Conservation (phyloP, 37 sponge, comb jelly and placozoan species). For the Amphimedon queenslandica region DNA sequence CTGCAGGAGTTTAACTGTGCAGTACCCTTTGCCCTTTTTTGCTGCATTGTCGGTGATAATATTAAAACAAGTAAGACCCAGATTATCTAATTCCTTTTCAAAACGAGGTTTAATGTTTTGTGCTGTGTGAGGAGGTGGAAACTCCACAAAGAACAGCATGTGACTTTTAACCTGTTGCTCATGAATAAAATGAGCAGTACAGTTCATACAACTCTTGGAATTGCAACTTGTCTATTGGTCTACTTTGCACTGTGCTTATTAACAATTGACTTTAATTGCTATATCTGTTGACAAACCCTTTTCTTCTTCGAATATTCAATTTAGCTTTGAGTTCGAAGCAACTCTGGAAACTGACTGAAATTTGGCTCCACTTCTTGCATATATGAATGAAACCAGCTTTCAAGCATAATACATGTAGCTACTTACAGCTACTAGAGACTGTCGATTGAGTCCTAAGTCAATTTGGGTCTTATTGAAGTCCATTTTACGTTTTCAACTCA, state of each 20-base stretch:
- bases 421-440: too few relatives aligned
- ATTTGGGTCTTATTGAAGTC: too few relatives aligned
- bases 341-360: not conserved
- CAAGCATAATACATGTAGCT: too few relatives aligned
- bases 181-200: not conserved
- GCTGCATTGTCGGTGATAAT: slow-evolving; percentile 26
- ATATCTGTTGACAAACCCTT: not conserved
- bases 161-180: slow-evolving; percentile 3
- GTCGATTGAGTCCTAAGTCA: too few relatives aligned
- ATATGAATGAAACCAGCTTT: too few relatives aligned
- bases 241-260: not conserved
- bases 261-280: not conserved
- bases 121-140: not conserved
- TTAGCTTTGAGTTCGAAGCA: not conserved
- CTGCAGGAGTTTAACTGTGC: too few relatives aligned
- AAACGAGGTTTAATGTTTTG: not conserved
- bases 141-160: not conserved
- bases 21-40: too few relatives aligned
- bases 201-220: not conserved
- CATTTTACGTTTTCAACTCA: too few relatives aligned
- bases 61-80: slow-evolving; percentile 4
- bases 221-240: slow-evolving; percentile 9
- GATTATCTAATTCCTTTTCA: slow-evolving; percentile 4
- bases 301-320: not conserved
- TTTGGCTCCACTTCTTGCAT: too few relatives aligned